Evolutionary conservation across 2,113 vertebrate genomes (phyloP).

Genomic region (Albula glossodonta): DNA sequence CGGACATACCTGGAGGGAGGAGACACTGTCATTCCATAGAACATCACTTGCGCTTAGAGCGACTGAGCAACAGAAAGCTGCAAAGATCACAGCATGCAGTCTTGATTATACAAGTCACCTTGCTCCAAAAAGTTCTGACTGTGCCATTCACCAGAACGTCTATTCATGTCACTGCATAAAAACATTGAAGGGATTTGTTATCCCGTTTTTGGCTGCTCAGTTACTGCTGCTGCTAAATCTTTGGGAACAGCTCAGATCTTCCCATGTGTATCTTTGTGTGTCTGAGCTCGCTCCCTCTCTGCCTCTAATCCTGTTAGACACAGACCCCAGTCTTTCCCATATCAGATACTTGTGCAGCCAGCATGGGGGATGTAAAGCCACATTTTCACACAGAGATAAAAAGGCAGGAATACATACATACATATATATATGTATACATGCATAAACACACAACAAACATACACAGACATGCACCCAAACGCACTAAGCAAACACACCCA

Average conservation of each 20-base stretch:
- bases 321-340: background rate
- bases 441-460: background rate
- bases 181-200: background rate
- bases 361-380: background rate
- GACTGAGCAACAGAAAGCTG: background rate
- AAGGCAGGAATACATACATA: background rate
- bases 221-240: background rate
- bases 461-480: conserved; percentile 14
- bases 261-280: background rate
- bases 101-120: background rate
- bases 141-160: background rate
- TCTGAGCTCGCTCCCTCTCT: background rate
- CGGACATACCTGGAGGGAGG: conserved; percentile 67
- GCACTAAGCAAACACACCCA: background rate
- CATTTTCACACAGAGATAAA: background rate
- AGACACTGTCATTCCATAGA: background rate
- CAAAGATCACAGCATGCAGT: background rate
- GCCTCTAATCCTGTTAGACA: conserved; percentile 8
- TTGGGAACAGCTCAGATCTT: background rate
- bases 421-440: no score
- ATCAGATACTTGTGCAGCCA: background rate
- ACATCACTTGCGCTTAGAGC: background rate
- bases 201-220: background rate
- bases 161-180: background rate
- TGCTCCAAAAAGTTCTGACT: background rate